Evolutionary conservation across 2,888 invertebrate genomes (phyloP).

Genomic region (Sphaerophoria taeniata): DNA sequence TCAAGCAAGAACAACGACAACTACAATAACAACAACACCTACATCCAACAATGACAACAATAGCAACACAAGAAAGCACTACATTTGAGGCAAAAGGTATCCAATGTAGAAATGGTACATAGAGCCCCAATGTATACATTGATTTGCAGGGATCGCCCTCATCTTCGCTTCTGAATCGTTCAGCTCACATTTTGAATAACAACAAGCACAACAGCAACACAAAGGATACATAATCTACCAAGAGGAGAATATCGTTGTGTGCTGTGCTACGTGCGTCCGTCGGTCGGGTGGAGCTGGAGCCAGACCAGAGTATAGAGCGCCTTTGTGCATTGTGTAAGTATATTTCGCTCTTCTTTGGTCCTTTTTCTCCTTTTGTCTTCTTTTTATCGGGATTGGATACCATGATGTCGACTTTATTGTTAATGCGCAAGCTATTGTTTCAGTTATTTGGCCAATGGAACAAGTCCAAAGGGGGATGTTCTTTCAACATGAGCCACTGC

Average conservation of each 20-base stretch:
- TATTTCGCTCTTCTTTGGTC: neutral
- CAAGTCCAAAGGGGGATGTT: conserved; percentile 57
- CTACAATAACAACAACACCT: neutral
- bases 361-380: conserved; percentile 15
- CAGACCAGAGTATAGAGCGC: neutral
- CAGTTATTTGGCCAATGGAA: conserved; percentile 61
- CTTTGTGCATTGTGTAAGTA: neutral
- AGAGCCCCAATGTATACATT: too few species aligned
- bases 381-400: conserved; percentile 63
- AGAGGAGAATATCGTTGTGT: neutral
- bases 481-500: neutral
- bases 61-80: too few species aligned
- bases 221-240: conserved; percentile 34
- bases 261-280: too few species aligned
- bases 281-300: neutral
- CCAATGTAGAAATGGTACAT: too few species aligned
- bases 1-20: neutral
- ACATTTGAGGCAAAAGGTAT: too few species aligned
- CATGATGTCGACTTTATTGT: conserved; percentile 59
- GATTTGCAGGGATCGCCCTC: too few species aligned
- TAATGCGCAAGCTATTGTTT: conserved; percentile 72
- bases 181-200: too few species aligned
- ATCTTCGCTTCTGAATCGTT: too few species aligned
- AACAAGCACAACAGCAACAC: conserved; percentile 28
- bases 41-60: neutral